A percentile compares a stretch with the other conserved stretches of the same genome.
Conservation (phyloP, 2,113 vertebrate species). For the Ophthalmolycus amberensis region DNA sequence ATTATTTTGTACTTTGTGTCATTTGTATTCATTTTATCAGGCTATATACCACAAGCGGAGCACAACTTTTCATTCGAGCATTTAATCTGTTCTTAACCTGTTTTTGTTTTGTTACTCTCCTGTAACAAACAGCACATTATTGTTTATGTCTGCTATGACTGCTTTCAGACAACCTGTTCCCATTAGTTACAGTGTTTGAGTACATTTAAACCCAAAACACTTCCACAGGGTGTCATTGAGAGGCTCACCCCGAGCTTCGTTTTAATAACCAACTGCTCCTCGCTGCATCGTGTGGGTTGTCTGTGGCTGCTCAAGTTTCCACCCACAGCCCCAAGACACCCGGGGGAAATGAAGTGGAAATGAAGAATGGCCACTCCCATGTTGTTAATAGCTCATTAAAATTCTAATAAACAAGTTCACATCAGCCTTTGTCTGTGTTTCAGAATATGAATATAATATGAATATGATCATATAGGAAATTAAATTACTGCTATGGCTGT, state of each 20-base stretch:
- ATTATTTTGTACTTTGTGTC: not conserved
- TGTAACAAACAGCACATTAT: not conserved
- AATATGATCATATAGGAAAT: not conserved
- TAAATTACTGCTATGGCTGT: not conserved
- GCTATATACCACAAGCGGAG: not conserved
- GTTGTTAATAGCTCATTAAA: not conserved
- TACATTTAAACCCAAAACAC: not conserved
- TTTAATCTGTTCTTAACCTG: not conserved
- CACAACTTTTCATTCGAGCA: not conserved
- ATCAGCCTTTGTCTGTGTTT: not conserved
- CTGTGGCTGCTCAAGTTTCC: not conserved
- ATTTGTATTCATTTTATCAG: not conserved
- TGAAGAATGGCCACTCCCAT: conserved; percentile 12
- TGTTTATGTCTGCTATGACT: not conserved
- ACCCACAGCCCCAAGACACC: conserved; percentile 18
- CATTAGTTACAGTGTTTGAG: not conserved
- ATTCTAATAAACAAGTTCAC: not conserved
- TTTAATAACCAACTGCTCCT: conserved; percentile 12
- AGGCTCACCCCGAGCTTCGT: not conserved
- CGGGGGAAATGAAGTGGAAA: not conserved
- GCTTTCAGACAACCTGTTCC: not conserved
- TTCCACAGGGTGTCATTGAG: not conserved
- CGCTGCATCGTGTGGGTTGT: not conserved
- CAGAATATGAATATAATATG: not conserved
- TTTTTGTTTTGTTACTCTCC: not conserved